Conservation (phyloP, 2,113 vertebrate species). For the Chaetodon trifascialis region DNA sequence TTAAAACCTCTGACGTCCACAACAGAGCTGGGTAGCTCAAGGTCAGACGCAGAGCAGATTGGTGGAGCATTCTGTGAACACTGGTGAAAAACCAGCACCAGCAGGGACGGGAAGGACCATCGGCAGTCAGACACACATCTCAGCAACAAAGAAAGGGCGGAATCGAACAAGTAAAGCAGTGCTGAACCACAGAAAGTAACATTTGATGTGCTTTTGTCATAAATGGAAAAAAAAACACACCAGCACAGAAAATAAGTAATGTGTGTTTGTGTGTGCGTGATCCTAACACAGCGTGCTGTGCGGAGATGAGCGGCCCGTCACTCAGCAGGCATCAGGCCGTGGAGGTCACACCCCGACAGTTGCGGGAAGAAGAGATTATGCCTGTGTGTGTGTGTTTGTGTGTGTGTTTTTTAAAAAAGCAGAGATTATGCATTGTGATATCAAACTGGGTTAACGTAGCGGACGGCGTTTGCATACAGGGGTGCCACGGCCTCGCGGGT, state of each 20-base stretch:
- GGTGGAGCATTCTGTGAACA: neutral
- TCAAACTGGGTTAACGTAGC: constrained; percentile 78
- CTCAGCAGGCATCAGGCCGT: constrained; percentile 78
- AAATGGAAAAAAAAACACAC: constrained; percentile 22
- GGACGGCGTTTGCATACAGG: constrained; percentile 75
- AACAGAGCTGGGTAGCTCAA: neutral
- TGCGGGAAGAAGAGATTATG: constrained; percentile 83
- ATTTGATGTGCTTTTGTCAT: constrained; percentile 14
- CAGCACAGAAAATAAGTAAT: constrained; percentile 5
- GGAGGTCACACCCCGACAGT: constrained; percentile 82
- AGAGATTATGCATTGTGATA: constrained; percentile 86
- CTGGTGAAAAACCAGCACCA: neutral
- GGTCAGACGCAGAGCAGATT: too few species aligned
- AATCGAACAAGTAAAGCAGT: constrained; percentile 13
- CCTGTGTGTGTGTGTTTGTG: constrained; percentile 43
- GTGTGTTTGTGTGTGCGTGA: constrained; percentile 61
- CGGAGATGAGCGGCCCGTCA: constrained; percentile 79
- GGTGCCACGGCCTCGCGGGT: constrained; percentile 59
- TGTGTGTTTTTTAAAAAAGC: constrained; percentile 58
- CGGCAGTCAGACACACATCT: neutral
- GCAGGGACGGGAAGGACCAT: neutral
- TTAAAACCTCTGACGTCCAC: neutral
- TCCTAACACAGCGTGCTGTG: constrained; percentile 72
- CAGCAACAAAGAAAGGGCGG: neutral
- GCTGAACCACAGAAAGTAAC: neutral